Evolutionary conservation across 2,888 invertebrate genomes (phyloP).

Genomic region (Piscicola geometra): DNA sequence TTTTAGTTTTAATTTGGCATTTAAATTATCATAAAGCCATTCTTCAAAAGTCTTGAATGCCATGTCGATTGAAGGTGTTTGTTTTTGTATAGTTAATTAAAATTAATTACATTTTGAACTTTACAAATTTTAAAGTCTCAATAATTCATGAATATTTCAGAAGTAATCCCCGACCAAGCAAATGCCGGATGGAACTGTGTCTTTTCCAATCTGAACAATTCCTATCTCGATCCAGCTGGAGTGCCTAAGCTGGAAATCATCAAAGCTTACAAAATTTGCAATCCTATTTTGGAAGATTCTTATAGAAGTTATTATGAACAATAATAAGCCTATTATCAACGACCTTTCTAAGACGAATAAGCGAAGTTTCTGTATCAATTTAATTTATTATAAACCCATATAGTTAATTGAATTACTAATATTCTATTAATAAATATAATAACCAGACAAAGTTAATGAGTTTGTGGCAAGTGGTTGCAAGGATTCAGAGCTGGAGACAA

Average conservation of each 20-base stretch:
- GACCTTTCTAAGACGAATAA: no score
- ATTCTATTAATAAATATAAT: background rate
- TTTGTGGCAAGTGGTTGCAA: constrained; percentile 40
- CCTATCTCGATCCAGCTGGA: background rate
- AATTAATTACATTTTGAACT: background rate
- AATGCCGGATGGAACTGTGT: background rate
- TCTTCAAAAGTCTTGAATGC: no score
- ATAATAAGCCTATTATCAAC: no score
- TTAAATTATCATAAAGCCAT: no score
- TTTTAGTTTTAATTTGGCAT: no score
- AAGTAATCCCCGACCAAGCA: background rate
- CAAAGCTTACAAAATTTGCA: background rate
- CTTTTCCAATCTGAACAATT: background rate
- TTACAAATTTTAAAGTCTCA: background rate
- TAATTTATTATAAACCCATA: no score
- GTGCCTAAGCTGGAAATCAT: background rate
- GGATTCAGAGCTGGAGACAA: constrained; percentile 39
- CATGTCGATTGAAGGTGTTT: constrained; percentile 7
- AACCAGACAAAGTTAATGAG: constrained; percentile 43
- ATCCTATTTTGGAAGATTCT: background rate
- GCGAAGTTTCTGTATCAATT: no score
- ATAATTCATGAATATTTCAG: constrained; percentile 6
- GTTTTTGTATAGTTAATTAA: no score
- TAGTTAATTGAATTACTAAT: no score
- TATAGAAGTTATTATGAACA: no score